Percentiles rank a stretch among this genome's conserved stretches.
These are phyloP conservation scores for Acleris laterana DNA, from an alignment of 2,888 invertebrate genomes.

Conservation along the genomic window DNA sequence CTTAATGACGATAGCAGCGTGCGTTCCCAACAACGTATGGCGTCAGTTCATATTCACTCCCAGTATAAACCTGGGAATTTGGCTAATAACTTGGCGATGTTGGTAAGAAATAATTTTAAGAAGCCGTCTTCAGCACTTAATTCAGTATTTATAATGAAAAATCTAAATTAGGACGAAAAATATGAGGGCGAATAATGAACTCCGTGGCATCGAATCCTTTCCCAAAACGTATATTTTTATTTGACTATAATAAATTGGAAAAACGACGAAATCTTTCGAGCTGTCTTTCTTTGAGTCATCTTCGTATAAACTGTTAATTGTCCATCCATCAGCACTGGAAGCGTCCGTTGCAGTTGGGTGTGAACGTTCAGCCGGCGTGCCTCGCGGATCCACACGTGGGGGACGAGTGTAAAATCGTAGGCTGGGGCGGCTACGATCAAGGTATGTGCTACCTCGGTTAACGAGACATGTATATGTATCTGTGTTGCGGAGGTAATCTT, in stretches of 20 bases:
- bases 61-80: conserved; percentile 58
- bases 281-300: too few relatives aligned
- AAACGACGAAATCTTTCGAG: too few relatives aligned
- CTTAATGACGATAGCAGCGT: conserved; percentile 51
- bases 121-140: too few relatives aligned
- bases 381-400: conserved; percentile 57
- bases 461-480: too few relatives aligned
- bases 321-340: conserved; percentile 64
- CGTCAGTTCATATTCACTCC: conserved; percentile 56
- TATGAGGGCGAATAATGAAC: too few relatives aligned
- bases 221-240: too few relatives aligned
- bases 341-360: conserved; percentile 58
- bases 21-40: conserved; percentile 57
- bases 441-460: conserved; percentile 48
- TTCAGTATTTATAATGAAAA: too few relatives aligned
- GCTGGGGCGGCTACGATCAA: conserved; percentile 76
- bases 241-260: too few relatives aligned
- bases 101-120: conserved; percentile 52
- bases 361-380: conserved; percentile 67
- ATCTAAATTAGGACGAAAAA: too few relatives aligned
- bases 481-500: too few relatives aligned
- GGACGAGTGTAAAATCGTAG: conserved; percentile 67
- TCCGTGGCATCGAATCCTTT: too few relatives aligned
- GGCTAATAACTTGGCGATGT: conserved; percentile 63
- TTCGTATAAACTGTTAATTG: neutral